These are phyloP conservation scores for Microplitis demolitor DNA, from an alignment of 1,140 invertebrate species.

Conservation along the genomic window DNA sequence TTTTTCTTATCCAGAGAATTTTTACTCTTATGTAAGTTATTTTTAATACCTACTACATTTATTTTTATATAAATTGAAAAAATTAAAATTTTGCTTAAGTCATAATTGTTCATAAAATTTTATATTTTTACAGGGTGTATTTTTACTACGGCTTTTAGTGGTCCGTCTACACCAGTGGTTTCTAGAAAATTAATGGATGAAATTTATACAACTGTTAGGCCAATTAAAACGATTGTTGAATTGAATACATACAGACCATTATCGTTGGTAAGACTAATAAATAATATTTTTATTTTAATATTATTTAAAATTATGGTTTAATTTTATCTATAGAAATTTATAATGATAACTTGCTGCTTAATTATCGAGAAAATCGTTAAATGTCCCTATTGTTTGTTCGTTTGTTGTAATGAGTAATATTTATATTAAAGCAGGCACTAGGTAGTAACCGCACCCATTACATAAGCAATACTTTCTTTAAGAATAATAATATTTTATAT, in stretches of 20 bases:
- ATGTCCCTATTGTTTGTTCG: no score
- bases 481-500: no score
- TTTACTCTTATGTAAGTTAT: constrained; percentile 21
- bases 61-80: background rate
- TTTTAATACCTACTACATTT: background rate
- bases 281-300: background rate
- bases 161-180: background rate
- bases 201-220: constrained; percentile 20
- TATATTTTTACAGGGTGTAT: constrained; percentile 15
- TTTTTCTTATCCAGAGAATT: constrained; percentile 10
- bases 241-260: constrained; percentile 4
- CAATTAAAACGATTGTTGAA: constrained; percentile 23
- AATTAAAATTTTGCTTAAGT: background rate
- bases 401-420: no score
- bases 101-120: background rate
- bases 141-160: constrained; percentile 8
- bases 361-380: no score
- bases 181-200: constrained; percentile 12
- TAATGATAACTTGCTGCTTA: no score
- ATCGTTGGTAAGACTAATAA: constrained; percentile 9
- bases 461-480: no score
- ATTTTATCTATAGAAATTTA: no score
- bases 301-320: background rate
- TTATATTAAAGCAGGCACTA: no score
- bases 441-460: no score